These are phyloP conservation scores for Porites cylindrica DNA, from an alignment of 92 coral and sea anemone species.

Conservation along the genomic window DNA sequence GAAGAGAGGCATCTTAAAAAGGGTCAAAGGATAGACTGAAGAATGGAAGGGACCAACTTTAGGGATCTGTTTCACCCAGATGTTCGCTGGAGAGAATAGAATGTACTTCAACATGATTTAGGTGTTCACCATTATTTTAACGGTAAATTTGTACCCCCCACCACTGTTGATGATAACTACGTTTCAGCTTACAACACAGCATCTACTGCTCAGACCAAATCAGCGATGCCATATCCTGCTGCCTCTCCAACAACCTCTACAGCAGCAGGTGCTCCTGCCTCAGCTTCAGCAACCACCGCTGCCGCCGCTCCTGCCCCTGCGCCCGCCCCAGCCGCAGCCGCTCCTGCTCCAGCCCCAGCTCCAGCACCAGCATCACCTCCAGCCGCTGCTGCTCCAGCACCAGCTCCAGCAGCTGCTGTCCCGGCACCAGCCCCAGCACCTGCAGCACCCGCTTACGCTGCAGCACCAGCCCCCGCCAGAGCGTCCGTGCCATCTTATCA, in stretches of 20 bases:
- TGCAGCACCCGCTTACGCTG: no score
- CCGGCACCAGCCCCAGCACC: conserved; percentile 49
- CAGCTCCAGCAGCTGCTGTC: conserved; percentile 54
- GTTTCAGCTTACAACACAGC: conserved; percentile 60
- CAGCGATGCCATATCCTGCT: conserved; percentile 66
- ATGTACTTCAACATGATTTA: no score
- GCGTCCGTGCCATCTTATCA: conserved; percentile 54
- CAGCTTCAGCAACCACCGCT: conserved; percentile 52
- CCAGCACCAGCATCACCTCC: conserved; percentile 58
- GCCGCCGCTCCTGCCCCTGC: conserved; percentile 38
- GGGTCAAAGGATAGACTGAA: no score
- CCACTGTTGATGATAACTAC: not conserved
- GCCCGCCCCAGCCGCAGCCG: conserved; percentile 31
- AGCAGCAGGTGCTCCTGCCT: conserved; percentile 44
- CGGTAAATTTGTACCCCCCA: not conserved
- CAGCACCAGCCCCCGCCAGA: conserved; percentile 52
- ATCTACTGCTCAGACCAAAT: conserved; percentile 31
- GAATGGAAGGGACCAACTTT: no score
- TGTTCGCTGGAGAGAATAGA: no score
- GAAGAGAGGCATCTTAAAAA: no score
- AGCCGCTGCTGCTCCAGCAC: conserved; percentile 42
- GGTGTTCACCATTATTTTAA: no score
- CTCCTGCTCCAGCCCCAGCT: conserved; percentile 35
- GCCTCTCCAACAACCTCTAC: conserved; percentile 61
- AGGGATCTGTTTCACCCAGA: no score